phyloP scores from a whole-genome alignment of 2,113 vertebrate genomes.

The Pangasianodon hypophthalmus region DNA sequence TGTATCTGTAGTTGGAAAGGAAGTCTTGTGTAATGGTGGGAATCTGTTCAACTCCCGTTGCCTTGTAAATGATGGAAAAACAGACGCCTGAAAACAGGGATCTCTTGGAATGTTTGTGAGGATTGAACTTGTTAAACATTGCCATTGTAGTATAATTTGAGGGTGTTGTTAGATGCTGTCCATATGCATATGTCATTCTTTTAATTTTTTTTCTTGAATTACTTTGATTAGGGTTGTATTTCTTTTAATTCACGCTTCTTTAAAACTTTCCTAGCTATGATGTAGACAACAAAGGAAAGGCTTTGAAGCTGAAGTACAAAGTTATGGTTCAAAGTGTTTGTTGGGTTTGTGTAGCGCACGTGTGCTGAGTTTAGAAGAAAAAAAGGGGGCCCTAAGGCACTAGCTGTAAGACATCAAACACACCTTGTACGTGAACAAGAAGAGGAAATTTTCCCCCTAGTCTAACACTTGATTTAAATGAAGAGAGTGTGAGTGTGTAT shows the following conservation, averaged over 20 bases:
- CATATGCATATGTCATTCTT: neutral
- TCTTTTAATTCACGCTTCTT: neutral
- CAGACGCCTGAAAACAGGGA: conserved; percentile 51
- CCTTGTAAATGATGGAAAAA: conserved; percentile 60
- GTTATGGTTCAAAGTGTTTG: neutral
- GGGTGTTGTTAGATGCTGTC: neutral
- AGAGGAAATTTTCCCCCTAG: neutral
- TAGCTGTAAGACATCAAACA: conserved; percentile 2
- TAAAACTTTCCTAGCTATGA: neutral
- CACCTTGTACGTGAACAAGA: neutral
- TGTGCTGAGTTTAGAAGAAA: neutral
- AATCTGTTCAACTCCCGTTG: conserved; percentile 71
- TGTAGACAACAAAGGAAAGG: neutral
- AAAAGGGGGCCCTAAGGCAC: neutral
- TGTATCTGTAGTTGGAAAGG: conserved; percentile 58
- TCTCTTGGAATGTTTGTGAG: conserved; percentile 42
- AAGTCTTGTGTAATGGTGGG: conserved; percentile 58
- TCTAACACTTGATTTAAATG: neutral
- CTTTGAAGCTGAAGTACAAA: conserved; percentile 24
- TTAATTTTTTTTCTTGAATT: neutral
- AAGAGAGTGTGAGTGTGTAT: neutral
- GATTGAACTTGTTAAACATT: conserved; percentile 18
- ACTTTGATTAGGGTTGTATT: neutral
- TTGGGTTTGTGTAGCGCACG: neutral
- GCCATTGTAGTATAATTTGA: neutral